Evolutionary conservation across 30 jellyfish, hydroid and myxozoan species (phyloP), one percentile per base, ranked within the genome.

Genomic region (Aurelia sp.): DNA sequence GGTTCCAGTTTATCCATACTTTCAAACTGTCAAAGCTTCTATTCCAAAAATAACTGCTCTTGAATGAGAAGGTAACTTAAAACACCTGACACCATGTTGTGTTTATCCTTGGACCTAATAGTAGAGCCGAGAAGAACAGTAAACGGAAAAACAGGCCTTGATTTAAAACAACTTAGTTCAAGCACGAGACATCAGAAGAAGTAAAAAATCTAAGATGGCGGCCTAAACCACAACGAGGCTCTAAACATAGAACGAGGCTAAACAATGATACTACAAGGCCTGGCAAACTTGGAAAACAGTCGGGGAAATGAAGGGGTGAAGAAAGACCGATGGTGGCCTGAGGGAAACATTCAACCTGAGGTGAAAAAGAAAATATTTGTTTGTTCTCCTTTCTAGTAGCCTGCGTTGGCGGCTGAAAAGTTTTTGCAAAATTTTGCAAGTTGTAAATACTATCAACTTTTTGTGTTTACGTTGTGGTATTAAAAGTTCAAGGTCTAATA

Each of bases 1-100:
- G 90, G 82, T 62, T 79, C 72, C 71, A 79, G 55, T 48, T 63
- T 79, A 79, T 79, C 83, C 90, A 79, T 79, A 51, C 33, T 51
- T 74, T 74, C 85, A 74, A 74, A 74, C 22, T 41, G 85, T 73
- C 73, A 76, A 74, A 52, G 85, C 74, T 74, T 74, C 74, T 74
- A 58, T 74, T 74, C 77, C 85, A 74, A 74, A 52, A 1, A 74
- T 76, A 74, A 74, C 85, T 74, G 85, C 76, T 51, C 74, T 58
- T 74, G 71, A 74, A 74, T 74, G 73, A 74, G 74, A 5, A 52
- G 3, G 62, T 74, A 51, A 74, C 85, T 47, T 74, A 74, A 5
- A 74, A 73, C 85, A 50, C 55, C 73, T 74, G 85, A 74, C 85
- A 74, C 85, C 85, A 74, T 74, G 85, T 52, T 74, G 85, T 0